A percentile compares a stretch with the other conserved stretches of the same genome.
Evolutionary conservation across 2,888 invertebrate species (phyloP).

Genomic region (Alsophila aescularia): DNA sequence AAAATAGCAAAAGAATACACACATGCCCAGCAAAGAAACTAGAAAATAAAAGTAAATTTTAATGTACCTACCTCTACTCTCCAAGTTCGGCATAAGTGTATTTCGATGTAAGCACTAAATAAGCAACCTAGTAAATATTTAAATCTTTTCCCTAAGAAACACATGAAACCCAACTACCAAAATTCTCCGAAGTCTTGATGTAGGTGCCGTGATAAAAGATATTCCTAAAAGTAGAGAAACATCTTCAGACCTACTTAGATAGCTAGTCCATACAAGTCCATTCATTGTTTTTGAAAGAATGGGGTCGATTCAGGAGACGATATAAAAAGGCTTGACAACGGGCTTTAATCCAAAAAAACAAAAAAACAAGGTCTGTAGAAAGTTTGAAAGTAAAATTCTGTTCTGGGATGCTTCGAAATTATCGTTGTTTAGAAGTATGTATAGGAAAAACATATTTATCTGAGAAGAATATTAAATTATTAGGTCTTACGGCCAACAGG

Average conservation of each 20-base stretch:
- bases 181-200: background rate
- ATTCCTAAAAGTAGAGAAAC: background rate
- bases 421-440: too few relatives aligned
- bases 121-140: background rate
- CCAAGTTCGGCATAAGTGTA: background rate
- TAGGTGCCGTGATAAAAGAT: too few relatives aligned
- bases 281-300: conserved; percentile 16
- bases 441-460: too few relatives aligned
- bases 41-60: too few relatives aligned
- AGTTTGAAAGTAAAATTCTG: too few relatives aligned
- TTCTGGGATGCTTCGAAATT: too few relatives aligned
- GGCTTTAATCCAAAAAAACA: background rate
- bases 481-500: too few relatives aligned
- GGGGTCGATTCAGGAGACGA: conserved; percentile 1
- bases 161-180: background rate
- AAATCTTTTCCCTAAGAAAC: background rate
- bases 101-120: background rate
- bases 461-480: too few relatives aligned
- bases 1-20: too few relatives aligned
- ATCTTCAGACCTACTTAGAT: background rate
- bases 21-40: too few relatives aligned
- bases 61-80: background rate
- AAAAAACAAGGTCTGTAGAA: too few relatives aligned
- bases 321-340: background rate
- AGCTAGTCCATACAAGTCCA: conserved; percentile 15